These are phyloP conservation scores for Melieria crassipennis DNA, from an alignment of 2,888 invertebrate species.

Conservation along the genomic window DNA sequence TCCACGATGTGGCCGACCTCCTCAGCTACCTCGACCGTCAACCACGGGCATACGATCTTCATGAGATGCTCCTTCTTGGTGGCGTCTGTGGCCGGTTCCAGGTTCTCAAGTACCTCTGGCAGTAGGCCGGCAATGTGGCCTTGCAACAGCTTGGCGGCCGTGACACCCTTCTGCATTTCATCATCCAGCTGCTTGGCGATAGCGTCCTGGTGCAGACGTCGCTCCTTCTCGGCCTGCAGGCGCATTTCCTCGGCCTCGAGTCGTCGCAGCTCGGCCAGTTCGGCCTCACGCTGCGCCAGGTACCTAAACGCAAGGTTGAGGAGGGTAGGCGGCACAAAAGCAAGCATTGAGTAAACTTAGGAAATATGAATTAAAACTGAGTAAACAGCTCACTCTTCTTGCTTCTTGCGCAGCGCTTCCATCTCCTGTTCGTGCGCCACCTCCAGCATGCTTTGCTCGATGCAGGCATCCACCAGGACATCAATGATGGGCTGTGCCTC, in stretches of 20 bases:
- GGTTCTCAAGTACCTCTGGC: constrained; percentile 83
- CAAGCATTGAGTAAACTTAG: background rate
- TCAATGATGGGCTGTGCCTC: constrained; percentile 92
- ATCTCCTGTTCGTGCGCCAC: constrained; percentile 94
- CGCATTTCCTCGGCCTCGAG: constrained; percentile 82
- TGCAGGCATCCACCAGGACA: constrained; percentile 86
- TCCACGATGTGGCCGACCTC: constrained; percentile 85
- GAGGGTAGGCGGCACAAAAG: background rate
- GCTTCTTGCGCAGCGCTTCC: constrained; percentile 79
- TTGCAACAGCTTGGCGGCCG: constrained; percentile 83
- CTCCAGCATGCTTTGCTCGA: constrained; percentile 89
- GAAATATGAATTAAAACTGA: background rate
- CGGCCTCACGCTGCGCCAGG: constrained; percentile 75
- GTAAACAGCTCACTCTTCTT: constrained; percentile 56
- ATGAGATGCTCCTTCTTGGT: constrained; percentile 72
- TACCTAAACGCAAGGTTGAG: constrained; percentile 48
- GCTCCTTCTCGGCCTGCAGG: constrained; percentile 76
- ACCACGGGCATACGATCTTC: constrained; percentile 79
- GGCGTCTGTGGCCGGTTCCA: constrained; percentile 67
- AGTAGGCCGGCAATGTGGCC: constrained; percentile 88
- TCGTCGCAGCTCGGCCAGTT: constrained; percentile 83
- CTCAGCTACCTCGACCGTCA: constrained; percentile 81
- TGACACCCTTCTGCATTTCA: constrained; percentile 83
- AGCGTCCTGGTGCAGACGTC: constrained; percentile 77
- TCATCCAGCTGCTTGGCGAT: constrained; percentile 72